Evolutionary conservation across 23 tunicate species (phyloP), one percentile per base, ranked within the genome.

Genomic region (Ciona savignyi): DNA sequence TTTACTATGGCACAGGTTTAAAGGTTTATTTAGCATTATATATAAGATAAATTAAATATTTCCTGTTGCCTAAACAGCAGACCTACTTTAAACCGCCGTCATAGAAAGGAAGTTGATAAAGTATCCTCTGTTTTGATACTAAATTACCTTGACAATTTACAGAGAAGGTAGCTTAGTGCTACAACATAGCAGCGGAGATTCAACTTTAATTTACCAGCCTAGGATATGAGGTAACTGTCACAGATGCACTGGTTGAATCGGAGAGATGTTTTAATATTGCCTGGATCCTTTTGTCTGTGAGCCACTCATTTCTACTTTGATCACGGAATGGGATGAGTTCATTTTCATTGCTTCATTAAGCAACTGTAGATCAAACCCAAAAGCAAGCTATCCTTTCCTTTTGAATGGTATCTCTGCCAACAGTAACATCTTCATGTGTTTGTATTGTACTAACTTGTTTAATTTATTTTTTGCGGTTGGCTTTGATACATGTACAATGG

Each of bases 391-490:
- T 42, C 56, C 56, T 42, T 42, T 42, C 56, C 15, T 42, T 42
- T 42, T 42, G 56, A 42, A 42, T 42, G 56, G 56, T 42, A 42
- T 42, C 56, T 42, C 56, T 42, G 56, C 56, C 56, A 42, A 42
- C 56, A 42, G 56, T 42, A 42, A 42, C 56, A 42, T 42, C 73
- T 73, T 78, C 90, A 85, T 85, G 68, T 73, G 93, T 86, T 86
- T 86, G 82, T 77, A 86, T 77, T 88, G 67, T 88, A 88, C 96
- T 88, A 88, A 88, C 96, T 77, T 82, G 78, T 78, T 77, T 88
- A 88, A 81, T 87, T 78, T 85, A 66, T 73, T 87, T 42, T 60
- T 74, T 87, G 95, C 81, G 81, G 84, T 88, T 88, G 87, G 82
- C 86, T 81, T 78, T 76, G 72, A 69, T 73, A 76, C 80, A 33